These are phyloP conservation scores for Henricia sp. DNA, from an alignment of 53 echinoderm and acorn worm genomes.

Conservation along the genomic window DNA sequence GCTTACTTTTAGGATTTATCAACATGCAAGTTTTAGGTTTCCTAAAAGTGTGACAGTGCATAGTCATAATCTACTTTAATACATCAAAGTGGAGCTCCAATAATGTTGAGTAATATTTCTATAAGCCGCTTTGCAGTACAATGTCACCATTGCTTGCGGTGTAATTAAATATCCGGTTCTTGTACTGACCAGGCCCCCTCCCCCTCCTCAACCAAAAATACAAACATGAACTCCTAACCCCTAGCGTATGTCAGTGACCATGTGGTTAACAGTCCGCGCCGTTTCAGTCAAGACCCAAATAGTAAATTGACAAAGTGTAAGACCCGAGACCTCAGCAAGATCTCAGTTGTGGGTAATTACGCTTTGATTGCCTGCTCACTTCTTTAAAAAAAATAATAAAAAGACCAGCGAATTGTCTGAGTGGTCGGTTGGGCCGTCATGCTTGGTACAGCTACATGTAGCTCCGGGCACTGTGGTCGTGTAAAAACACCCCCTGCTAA, in stretches of 20 bases:
- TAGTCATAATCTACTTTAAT: too few species aligned
- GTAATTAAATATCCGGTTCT: slow-evolving; percentile 26
- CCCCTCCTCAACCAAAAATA: background rate
- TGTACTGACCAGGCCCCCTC: background rate
- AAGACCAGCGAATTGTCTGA: slow-evolving; percentile 34
- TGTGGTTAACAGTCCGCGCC: slow-evolving; percentile 62
- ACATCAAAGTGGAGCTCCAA: too few species aligned
- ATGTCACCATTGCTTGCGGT: too few species aligned
- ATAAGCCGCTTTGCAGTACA: too few species aligned
- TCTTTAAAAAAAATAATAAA: too few species aligned
- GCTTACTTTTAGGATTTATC: too few species aligned
- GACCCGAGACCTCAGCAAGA: slow-evolving; percentile 58
- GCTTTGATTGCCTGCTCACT: slow-evolving; percentile 42
- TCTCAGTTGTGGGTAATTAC: slow-evolving; percentile 63
- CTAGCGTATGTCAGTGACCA: slow-evolving; percentile 53
- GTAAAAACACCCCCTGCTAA: slow-evolving; percentile 56
- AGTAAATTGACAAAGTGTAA: slow-evolving; percentile 64
- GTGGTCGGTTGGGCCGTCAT: slow-evolving; percentile 19
- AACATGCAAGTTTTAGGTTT: too few species aligned
- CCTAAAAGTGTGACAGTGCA: too few species aligned
- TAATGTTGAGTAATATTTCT: too few species aligned
- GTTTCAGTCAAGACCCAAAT: slow-evolving; percentile 62
- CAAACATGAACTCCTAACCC: slow-evolving; percentile 37
- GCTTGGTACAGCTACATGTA: slow-evolving; percentile 30
- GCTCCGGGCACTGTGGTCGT: slow-evolving; percentile 33